These are phyloP conservation scores for Holcopasites calliopsidis DNA, from an alignment of 1,140 invertebrate genomes.

Conservation along the genomic window DNA sequence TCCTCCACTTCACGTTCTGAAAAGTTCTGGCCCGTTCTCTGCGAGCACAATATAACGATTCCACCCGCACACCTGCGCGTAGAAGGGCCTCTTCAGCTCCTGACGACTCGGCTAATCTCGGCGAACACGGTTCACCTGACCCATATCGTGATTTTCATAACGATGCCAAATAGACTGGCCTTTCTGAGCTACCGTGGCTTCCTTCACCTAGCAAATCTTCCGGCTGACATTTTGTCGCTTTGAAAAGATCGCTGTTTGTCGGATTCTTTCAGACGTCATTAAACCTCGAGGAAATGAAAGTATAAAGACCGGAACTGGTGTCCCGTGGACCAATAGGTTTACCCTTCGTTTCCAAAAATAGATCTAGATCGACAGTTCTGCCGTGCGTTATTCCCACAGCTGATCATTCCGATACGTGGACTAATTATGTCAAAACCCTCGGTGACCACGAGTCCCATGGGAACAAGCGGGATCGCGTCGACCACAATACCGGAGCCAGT, in stretches of 20 bases:
- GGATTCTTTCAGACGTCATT: not conserved
- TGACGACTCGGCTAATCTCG: constrained; percentile 42
- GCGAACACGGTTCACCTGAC: constrained; percentile 40
- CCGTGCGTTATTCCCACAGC: constrained; percentile 57
- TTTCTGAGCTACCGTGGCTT: not conserved
- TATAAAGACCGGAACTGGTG: not conserved
- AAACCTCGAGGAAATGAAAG: not conserved
- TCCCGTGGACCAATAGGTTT: not conserved
- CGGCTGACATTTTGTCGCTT: not conserved
- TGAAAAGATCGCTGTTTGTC: not conserved
- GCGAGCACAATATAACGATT: constrained; percentile 68
- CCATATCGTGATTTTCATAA: constrained; percentile 58
- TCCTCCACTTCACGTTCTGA: constrained; percentile 49
- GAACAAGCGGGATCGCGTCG: constrained; percentile 49
- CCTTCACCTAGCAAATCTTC: not conserved
- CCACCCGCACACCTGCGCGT: constrained; percentile 68
- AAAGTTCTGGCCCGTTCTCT: constrained; percentile 37
- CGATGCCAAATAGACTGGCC: constrained; percentile 29
- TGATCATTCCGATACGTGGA: constrained; percentile 65
- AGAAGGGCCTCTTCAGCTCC: constrained; percentile 8
- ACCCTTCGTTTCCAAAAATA: not conserved
- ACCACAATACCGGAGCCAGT: constrained; percentile 61
- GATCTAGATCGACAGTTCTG: constrained; percentile 49
- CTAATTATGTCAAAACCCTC: constrained; percentile 63
- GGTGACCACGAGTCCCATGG: constrained; percentile 62